A percentile compares a stretch with the other conserved stretches of the same genome.
Conservation (phyloP, 2,797 vertebrate species). For the Pangasius mekongensis region DNA sequence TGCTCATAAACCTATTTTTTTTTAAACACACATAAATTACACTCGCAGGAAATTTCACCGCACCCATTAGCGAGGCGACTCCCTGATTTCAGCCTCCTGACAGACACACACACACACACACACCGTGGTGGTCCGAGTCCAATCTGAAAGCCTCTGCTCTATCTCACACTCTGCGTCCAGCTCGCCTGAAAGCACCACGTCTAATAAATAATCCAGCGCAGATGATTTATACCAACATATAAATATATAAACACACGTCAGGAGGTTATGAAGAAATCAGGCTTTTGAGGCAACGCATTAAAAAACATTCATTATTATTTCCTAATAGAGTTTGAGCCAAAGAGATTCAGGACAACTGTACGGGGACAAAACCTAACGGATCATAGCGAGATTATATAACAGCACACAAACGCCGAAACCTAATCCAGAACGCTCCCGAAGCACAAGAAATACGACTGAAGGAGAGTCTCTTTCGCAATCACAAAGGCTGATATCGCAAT, state of each 20-base stretch:
- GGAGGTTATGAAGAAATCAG: not conserved
- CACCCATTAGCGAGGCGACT: conserved; percentile 50
- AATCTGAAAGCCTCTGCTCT: conserved; percentile 42
- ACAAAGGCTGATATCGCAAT: not conserved
- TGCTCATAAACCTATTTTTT: not conserved
- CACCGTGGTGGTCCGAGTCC: conserved; percentile 36
- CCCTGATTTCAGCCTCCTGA: conserved; percentile 19
- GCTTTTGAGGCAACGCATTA: not conserved
- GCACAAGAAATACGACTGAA: not conserved
- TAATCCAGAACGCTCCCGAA: too few species aligned
- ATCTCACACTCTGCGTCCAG: conserved; percentile 33
- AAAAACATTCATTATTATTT: not conserved
- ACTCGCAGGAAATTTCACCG: conserved; percentile 49
- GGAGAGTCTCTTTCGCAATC: not conserved
- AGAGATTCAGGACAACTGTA: not conserved
- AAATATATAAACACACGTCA: not conserved
- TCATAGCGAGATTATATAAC: not conserved
- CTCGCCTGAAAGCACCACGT: not conserved
- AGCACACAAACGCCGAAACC: not conserved
- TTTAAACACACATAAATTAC: conserved; percentile 52
- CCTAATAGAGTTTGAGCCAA: not conserved
- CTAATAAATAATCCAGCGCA: conserved; percentile 32
- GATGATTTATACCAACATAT: not conserved
- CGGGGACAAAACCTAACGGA: not conserved
- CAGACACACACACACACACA: conserved; percentile 8